These are phyloP conservation scores for Pardalotus punctatus DNA, from an alignment of 2,113 vertebrate genomes.

Conservation along the genomic window DNA sequence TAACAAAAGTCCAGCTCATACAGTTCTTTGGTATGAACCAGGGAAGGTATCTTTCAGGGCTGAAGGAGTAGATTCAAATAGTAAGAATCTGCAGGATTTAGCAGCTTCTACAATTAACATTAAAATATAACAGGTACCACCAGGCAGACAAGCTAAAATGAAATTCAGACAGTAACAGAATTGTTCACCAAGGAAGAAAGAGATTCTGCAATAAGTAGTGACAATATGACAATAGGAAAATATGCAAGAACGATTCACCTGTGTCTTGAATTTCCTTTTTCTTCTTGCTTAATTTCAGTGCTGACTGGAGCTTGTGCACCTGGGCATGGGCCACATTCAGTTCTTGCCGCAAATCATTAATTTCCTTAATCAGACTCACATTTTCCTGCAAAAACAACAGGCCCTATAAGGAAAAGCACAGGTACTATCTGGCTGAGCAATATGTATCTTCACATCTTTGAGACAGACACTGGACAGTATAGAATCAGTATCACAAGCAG, in stretches of 20 bases:
- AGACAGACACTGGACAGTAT: background rate
- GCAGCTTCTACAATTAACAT: background rate
- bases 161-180: background rate
- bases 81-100: background rate
- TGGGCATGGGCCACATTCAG: slow-evolving; percentile 65
- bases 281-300: slow-evolving; percentile 68
- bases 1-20: background rate
- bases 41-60: background rate
- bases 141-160: background rate
- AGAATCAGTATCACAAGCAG: background rate
- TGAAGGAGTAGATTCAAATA: background rate
- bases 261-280: slow-evolving; percentile 26
- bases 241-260: slow-evolving; percentile 57
- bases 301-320: slow-evolving; percentile 62
- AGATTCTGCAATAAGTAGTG: background rate
- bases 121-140: background rate
- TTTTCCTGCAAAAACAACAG: slow-evolving; percentile 73
- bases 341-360: slow-evolving; percentile 74
- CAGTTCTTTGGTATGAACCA: background rate
- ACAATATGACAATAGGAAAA: background rate
- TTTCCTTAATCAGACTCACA: slow-evolving; percentile 77
- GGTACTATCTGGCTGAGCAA: background rate
- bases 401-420: background rate
- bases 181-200: background rate
- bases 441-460: background rate